Percentiles rank a stretch among this genome's conserved stretches.
Conservation (phyloP, 35 echinoderm and acorn worm genomes). For the Ophiothrix spiculata region DNA sequence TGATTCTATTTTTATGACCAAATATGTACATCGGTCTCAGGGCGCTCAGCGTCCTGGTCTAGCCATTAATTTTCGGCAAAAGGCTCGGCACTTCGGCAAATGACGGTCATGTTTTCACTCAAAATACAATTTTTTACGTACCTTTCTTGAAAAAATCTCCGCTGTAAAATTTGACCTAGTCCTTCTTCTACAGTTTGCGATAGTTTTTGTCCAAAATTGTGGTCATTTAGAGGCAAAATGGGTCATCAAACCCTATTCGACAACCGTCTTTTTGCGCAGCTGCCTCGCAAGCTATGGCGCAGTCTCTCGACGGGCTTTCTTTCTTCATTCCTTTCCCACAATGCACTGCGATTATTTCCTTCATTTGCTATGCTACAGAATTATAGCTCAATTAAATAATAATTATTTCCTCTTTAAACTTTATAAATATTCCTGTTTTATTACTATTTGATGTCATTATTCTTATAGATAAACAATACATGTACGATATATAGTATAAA, state of each 20-base stretch:
- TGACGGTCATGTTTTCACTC: not conserved
- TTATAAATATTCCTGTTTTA: not conserved
- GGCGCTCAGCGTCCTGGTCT: not conserved
- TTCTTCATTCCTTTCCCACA: not conserved
- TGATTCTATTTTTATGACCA: not conserved
- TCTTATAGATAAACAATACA: not conserved
- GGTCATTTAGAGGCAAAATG: not conserved
- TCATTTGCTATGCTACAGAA: not conserved
- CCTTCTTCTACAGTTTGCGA: not conserved
- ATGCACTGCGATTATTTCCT: not conserved
- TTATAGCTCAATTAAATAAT: not conserved
- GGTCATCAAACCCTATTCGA: not conserved
- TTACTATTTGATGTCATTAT: not conserved
- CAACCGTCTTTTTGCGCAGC: not conserved
- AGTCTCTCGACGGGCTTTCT: not conserved
- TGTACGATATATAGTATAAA: not conserved
- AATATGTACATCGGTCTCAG: not conserved
- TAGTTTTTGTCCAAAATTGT: not conserved
- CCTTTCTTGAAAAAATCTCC: not conserved
- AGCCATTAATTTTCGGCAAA: not conserved
- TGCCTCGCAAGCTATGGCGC: not conserved
- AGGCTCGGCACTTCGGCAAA: not conserved
- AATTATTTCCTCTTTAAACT: not conserved
- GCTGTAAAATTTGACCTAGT: not conserved
- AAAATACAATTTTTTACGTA: not conserved